Percentiles rank a stretch among this genome's conserved stretches.
These are phyloP conservation scores for Percopsis transmontana DNA, from an alignment of 2,113 vertebrate species.

Conservation along the genomic window DNA sequence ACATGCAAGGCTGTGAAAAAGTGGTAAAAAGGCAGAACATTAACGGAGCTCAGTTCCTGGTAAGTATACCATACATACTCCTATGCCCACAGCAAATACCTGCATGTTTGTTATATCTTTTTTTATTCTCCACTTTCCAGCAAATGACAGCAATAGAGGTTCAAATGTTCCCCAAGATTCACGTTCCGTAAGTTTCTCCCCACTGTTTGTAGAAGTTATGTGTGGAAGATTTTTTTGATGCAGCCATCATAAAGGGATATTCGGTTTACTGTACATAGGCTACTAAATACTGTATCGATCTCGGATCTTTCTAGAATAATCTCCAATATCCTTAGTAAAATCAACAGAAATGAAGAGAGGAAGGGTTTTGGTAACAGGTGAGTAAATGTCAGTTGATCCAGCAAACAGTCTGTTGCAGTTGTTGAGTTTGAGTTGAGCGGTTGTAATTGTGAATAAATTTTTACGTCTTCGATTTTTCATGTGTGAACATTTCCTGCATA, in stretches of 20 bases:
- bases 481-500: constrained; percentile 2
- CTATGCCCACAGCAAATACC: neutral
- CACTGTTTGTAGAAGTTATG: too few relatives aligned
- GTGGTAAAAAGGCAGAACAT: constrained; percentile 41
- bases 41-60: constrained; percentile 51
- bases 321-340: constrained; percentile 43
- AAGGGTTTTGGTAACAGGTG: constrained; percentile 25
- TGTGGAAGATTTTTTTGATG: too few relatives aligned
- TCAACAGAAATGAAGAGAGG: constrained; percentile 43
- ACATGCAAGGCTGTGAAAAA: constrained; percentile 45
- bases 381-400: constrained; percentile 2
- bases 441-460: neutral
- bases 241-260: too few relatives aligned
- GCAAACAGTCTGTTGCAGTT: neutral
- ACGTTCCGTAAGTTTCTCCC: constrained; percentile 45
- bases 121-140: constrained; percentile 4
- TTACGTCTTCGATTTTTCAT: neutral
- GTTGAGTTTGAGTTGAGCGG: neutral
- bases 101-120: neutral
- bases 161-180: constrained; percentile 48
- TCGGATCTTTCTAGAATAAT: constrained; percentile 36
- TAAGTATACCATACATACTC: constrained; percentile 14
- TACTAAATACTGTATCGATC: neutral
- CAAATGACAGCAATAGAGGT: constrained; percentile 39
- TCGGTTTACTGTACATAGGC: neutral